phyloP scores from a whole-genome alignment of 1,140 invertebrate species.

The Musca domestica region DNA sequence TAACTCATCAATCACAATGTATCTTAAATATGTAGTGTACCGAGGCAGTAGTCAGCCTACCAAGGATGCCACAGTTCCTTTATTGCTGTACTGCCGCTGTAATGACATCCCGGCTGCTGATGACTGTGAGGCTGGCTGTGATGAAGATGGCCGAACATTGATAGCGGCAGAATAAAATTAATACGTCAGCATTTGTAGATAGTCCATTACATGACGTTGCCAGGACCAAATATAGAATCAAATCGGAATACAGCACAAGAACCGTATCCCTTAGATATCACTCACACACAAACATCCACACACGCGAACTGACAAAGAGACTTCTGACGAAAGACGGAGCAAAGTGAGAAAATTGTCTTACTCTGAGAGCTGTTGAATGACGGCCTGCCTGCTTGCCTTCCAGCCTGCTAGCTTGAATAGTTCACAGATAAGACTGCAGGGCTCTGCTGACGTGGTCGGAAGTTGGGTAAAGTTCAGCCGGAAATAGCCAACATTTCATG shows the following conservation, averaged over 20 bases:
- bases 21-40: background rate
- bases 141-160: background rate
- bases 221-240: conserved; percentile 20
- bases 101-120: too few relatives aligned
- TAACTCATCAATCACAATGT: background rate
- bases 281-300: too few relatives aligned
- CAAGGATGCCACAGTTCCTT: background rate
- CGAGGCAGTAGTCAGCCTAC: background rate
- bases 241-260: conserved; percentile 28
- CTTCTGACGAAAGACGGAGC: too few relatives aligned
- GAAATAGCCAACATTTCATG: conserved; percentile 53
- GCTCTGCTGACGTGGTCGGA: conserved; percentile 29
- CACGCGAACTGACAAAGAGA: too few relatives aligned
- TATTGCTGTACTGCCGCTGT: background rate
- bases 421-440: conserved; percentile 8
- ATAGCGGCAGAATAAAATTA: conserved; percentile 45
- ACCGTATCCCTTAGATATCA: background rate
- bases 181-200: conserved; percentile 44
- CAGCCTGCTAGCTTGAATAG: background rate
- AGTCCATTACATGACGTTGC: conserved; percentile 6
- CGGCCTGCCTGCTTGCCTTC: background rate
- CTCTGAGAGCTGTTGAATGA: background rate
- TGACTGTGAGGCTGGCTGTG: too few relatives aligned
- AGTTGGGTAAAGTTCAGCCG: conserved; percentile 52
- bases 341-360: background rate